These are phyloP conservation scores for Diploscapter pachys DNA, from an alignment of 1,140 invertebrate genomes.

Conservation along the genomic window DNA sequence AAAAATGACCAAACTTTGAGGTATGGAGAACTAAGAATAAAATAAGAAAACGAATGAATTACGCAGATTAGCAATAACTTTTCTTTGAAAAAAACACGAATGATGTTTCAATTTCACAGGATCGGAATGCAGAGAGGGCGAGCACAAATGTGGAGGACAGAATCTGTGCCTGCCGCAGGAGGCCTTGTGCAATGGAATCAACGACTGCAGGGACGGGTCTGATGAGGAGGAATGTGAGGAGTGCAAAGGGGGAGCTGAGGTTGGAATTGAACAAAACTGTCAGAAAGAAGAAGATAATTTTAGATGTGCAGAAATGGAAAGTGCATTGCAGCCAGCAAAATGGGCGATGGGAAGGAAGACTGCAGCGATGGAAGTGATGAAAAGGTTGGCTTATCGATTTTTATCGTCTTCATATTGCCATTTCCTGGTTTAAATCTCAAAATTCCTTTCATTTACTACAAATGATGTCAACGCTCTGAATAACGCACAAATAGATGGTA, in stretches of 20 bases:
- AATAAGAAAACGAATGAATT: too few species aligned
- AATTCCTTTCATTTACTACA: conserved; percentile 15
- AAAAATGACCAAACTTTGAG: too few species aligned
- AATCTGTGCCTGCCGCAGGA: conserved; percentile 17
- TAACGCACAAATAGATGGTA: too few species aligned
- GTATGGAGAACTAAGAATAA: too few species aligned
- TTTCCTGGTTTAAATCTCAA: neutral
- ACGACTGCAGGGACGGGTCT: conserved; percentile 25
- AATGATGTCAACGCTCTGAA: too few species aligned
- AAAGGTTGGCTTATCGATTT: neutral
- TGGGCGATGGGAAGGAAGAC: conserved; percentile 30
- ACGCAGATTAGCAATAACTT: too few species aligned
- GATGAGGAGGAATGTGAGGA: conserved; percentile 27
- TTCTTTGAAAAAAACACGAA: neutral
- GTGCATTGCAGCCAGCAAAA: conserved; percentile 28
- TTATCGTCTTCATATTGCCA: neutral
- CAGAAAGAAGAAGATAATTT: neutral
- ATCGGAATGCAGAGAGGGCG: conserved; percentile 21
- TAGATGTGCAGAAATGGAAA: conserved; percentile 23
- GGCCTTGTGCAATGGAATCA: conserved; percentile 25
- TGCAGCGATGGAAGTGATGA: conserved; percentile 35
- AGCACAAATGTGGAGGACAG: conserved; percentile 1
- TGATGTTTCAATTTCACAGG: neutral
- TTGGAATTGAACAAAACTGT: neutral
- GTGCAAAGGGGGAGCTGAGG: conserved; percentile 25